phyloP scores from a whole-genome alignment of 2,797 vertebrate species.

The Leptoclinus maculatus region DNA sequence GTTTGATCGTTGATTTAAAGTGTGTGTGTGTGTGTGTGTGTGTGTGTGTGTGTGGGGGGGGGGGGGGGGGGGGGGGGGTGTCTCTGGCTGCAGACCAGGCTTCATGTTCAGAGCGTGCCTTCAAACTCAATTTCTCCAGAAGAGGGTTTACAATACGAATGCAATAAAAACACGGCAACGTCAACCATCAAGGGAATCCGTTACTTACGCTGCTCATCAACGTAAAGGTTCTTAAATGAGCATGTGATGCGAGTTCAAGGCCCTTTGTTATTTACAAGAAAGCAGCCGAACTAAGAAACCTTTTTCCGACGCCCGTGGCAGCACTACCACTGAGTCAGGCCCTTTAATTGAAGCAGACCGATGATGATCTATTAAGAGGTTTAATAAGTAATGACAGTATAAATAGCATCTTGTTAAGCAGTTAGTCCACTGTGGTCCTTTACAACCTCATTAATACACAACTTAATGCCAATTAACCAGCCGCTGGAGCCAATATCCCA shows the following conservation, averaged over 20 bases:
- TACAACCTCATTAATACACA: slow-evolving; percentile 76
- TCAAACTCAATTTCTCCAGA: slow-evolving; percentile 25
- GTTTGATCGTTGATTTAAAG: slow-evolving; percentile 32
- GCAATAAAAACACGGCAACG: slow-evolving; percentile 33
- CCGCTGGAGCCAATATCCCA: slow-evolving; percentile 63
- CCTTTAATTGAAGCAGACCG: slow-evolving; percentile 60
- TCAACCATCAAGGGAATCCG: slow-evolving; percentile 1
- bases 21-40: no score
- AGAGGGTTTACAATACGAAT: slow-evolving; percentile 24
- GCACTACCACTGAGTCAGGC: slow-evolving; percentile 24
- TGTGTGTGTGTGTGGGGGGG: no score
- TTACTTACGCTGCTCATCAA: slow-evolving; percentile 20
- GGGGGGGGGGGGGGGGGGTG: no score
- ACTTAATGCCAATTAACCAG: slow-evolving; percentile 76
- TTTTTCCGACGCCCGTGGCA: slow-evolving; percentile 7
- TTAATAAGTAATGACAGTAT: slow-evolving; percentile 72
- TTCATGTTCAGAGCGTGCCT: neutral
- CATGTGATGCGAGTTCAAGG: neutral
- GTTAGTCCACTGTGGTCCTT: slow-evolving; percentile 71
- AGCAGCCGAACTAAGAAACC: slow-evolving; percentile 26
- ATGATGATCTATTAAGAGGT: slow-evolving; percentile 70
- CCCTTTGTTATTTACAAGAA: slow-evolving; percentile 29
- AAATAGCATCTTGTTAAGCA: slow-evolving; percentile 75
- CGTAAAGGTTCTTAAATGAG: slow-evolving; percentile 9
- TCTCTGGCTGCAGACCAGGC: slow-evolving; percentile 24